phyloP scores from a whole-genome alignment of 2,797 vertebrate species.

The Crenichthys baileyi region DNA sequence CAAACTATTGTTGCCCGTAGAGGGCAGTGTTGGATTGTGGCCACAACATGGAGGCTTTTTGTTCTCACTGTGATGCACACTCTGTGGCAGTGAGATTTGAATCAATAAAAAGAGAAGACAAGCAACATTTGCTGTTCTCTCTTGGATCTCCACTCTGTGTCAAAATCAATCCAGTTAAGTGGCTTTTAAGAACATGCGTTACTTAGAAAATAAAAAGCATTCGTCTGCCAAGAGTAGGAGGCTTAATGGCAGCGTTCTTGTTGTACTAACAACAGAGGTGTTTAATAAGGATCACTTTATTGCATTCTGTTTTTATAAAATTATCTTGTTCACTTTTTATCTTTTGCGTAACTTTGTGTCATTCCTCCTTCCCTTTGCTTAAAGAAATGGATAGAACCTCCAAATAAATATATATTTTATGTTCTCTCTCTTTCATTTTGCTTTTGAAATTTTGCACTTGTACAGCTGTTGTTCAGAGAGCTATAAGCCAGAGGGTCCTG shows the following conservation, averaged over 20 bases:
- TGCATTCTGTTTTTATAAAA: constrained; percentile 25
- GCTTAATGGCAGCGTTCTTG: constrained; percentile 43
- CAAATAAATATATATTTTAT: constrained; percentile 18
- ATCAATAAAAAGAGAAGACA: background rate
- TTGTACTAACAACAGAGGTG: constrained; percentile 39
- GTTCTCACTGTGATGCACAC: background rate
- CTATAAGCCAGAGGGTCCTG: constrained; percentile 11
- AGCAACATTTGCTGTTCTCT: background rate
- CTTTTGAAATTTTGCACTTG: constrained; percentile 14
- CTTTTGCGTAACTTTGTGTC: constrained; percentile 3
- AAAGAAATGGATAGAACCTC: background rate
- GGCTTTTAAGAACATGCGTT: constrained; percentile 36
- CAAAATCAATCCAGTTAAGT: constrained; percentile 53
- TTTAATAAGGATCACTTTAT: constrained; percentile 31
- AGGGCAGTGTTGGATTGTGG: constrained; percentile 65
- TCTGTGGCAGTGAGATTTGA: background rate
- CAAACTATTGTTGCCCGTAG: constrained; percentile 34
- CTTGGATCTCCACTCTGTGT: constrained; percentile 10
- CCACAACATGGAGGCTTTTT: background rate
- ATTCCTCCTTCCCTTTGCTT: constrained; percentile 4
- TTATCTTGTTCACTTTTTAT: background rate
- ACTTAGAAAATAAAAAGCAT: constrained; percentile 35
- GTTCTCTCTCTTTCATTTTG: background rate
- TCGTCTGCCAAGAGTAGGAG: constrained; percentile 39
- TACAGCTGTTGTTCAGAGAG: constrained; percentile 57